A percentile compares a stretch with the other conserved stretches of the same genome.
These are phyloP conservation scores for Fragum fragum DNA, from an alignment of 2,888 invertebrate species.

Conservation along the genomic window DNA sequence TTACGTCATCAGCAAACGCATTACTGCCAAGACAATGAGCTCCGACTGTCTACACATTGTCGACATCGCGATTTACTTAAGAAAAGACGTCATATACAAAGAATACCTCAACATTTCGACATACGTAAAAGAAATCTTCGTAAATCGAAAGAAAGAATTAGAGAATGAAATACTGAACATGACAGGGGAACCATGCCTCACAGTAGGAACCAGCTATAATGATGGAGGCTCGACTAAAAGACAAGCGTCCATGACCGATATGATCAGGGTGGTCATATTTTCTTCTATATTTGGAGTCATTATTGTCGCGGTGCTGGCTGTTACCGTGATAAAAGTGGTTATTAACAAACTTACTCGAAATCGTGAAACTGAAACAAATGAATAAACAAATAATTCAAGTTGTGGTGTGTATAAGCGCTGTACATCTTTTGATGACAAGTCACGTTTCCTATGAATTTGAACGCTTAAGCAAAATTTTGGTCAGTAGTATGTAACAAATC, in stretches of 20 bases:
- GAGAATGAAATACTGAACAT: background rate
- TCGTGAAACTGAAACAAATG: no score
- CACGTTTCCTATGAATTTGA: no score
- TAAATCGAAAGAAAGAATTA: background rate
- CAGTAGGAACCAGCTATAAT: no score
- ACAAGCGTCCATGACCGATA: no score
- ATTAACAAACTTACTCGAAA: no score
- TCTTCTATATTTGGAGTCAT: background rate
- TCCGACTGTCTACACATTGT: background rate
- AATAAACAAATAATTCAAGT: no score
- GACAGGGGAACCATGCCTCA: background rate
- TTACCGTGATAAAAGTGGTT: background rate
- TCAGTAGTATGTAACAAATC: no score
- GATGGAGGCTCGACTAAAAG: no score
- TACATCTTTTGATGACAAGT: no score
- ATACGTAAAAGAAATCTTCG: background rate
- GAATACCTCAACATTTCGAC: background rate
- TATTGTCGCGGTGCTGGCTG: background rate
- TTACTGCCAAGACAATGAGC: background rate
- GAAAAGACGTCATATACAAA: background rate
- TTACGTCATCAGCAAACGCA: background rate
- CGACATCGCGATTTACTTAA: background rate
- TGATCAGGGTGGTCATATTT: background rate
- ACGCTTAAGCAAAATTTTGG: no score
- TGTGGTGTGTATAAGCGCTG: no score